These are phyloP conservation scores for Notiomystis cincta DNA, from an alignment of 2,113 vertebrate species.

Conservation along the genomic window DNA sequence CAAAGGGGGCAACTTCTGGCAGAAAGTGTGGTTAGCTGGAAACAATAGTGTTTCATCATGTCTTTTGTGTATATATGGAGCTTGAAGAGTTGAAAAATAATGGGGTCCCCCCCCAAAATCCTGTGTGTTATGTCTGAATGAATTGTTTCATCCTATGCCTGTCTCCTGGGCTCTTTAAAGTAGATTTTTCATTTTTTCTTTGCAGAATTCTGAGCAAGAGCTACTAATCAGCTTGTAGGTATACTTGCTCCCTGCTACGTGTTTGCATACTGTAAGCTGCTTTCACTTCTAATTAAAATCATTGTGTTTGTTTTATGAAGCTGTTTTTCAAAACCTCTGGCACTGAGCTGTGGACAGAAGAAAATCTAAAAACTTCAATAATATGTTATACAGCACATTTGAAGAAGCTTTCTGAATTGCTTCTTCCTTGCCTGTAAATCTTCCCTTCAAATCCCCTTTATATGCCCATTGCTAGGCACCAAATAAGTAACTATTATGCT, in stretches of 20 bases:
- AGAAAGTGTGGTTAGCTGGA: neutral
- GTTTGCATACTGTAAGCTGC: neutral
- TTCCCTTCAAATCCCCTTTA: neutral
- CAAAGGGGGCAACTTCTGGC: neutral
- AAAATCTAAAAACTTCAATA: neutral
- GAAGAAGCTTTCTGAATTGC: neutral
- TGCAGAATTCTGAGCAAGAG: neutral
- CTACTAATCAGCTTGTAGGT: neutral
- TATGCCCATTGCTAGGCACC: neutral
- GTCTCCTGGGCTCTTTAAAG: neutral
- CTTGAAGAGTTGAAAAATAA: neutral
- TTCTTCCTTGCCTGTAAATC: neutral
- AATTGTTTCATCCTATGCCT: neutral
- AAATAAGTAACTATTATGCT: neutral
- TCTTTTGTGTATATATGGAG: neutral
- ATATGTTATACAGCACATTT: neutral
- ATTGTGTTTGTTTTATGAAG: neutral
- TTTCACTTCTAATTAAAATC: neutral
- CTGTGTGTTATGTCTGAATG: neutral
- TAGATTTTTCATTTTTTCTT: neutral
- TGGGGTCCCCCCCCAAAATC: accelerated
- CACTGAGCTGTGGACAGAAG: neutral
- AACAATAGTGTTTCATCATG: neutral
- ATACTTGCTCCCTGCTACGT: neutral
- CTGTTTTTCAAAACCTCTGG: neutral